Base-by-base conservation (phyloP, 1,140 invertebrate genomes). In the Drosophila pectinifera region DNA sequence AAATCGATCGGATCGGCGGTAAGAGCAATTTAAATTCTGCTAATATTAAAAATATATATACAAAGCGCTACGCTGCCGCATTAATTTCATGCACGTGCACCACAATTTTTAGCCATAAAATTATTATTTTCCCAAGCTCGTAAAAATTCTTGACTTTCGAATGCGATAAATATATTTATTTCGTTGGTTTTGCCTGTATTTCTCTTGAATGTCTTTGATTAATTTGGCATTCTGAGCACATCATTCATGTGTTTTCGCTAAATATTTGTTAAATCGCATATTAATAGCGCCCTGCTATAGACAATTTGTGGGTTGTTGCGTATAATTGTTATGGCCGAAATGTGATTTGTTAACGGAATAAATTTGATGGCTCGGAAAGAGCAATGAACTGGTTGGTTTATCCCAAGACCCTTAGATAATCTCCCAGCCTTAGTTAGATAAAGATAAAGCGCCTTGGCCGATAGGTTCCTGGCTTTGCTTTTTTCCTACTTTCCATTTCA, bases 261-360 rank as follows among this genome's bases (percentile, higher is more conserved):
- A 89, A 89, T 89, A 89, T 89, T 89, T 89, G 84, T 89, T 90
- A 84, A 89, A 89, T 89, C 73, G 84, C 84, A 89, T 89, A 89
- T 89, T 89, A 89, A 89, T 89, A 80, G 80, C 84, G 85, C 84
- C 80, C 84, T 74, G 54, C 68, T 89, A 84, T 89, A 77, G 79
- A 76, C 68, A 78, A 73, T 64, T 51, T 73, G 46, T 56, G 64
- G 56, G 34, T 55, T 54, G 64, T 79, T 64, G 39, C 8, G 46
- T 70, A 26, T 73, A 57, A 57, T 61, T 51, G 58, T 58, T 84
- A 39, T 73, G 36, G 42, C n/a, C 24, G 34, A 70, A 55, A 31
- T 56, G 36, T 56, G 49, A 56, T 70, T 69, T 70, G 51, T 56
- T 69, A 16, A 22, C 22, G 10, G 20, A 36, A 53, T 46, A 70